Evolutionary conservation across 1,140 invertebrate species (phyloP), one percentile per base, ranked within the genome.

Genomic region (Lucilia sericata): DNA sequence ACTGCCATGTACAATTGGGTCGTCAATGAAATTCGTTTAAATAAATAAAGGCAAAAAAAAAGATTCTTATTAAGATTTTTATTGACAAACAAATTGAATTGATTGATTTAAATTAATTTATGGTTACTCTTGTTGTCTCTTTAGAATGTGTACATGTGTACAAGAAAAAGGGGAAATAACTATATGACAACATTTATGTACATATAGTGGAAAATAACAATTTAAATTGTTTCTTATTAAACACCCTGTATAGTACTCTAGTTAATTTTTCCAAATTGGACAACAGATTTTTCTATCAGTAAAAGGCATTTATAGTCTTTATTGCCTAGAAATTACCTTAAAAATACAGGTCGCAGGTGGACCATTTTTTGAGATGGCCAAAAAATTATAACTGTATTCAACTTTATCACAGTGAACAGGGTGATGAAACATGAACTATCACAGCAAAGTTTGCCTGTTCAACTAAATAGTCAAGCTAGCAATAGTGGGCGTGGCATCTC

Each of bases 91-190:
- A 90, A 90, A 90, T 90, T 90, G 89, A 90, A 89, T 90, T 90
- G 89, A 90, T 90, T 90, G 89, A 90, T 90, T 88, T 90, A 90
- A 90, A 90, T 90, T 89, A 90, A 90, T 90, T 90, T 90, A 90
- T 85, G 85, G 21, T 51, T 49, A 42, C 76, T 42, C 9, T 42
- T 78, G n/a, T 78, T 78, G 75, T 42, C 14, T 60, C 14, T 60
- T 17, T 60, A 7, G 14, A 60, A 42, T 42, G 42, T 42, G 42
- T 42, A 60, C 55, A n/a, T n/a, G n/a, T n/a, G n/a, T n/a, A 60
- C 55, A 17, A 17, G n/a, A n/a, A 60, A 60, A 30, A 14, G 55
- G 42, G 42, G 42, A 42, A 42, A 42, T 42, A 42, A 42, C 42
- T 42, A 8, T 42, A 10, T 10, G 42, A 42, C 42, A 42, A 42